Conservation (phyloP, 2,113 vertebrate species). For the Hemicordylus capensis region DNA sequence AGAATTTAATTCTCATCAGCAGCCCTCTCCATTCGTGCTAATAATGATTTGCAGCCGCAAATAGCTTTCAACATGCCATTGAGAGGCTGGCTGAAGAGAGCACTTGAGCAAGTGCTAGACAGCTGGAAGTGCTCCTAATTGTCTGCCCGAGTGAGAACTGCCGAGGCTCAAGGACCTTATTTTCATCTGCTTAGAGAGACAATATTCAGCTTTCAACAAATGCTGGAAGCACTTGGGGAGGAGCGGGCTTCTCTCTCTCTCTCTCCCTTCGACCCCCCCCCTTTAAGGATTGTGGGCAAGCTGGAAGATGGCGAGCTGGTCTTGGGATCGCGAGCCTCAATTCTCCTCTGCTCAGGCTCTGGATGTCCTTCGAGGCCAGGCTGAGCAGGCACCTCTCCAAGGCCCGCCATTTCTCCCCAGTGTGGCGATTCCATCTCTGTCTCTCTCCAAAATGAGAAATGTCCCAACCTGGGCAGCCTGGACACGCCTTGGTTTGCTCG, state of each 20-base stretch:
- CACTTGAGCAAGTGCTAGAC: constrained; percentile 91
- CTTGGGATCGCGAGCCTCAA: too few relatives aligned
- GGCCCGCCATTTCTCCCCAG: too few relatives aligned
- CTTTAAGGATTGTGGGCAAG: not conserved
- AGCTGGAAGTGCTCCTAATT: constrained; percentile 93
- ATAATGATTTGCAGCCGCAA: constrained; percentile 89
- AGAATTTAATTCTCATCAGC: constrained; percentile 89
- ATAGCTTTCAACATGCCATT: constrained; percentile 93
- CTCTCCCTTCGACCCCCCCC: not conserved
- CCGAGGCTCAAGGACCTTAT: constrained; percentile 86
- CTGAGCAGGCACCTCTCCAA: too few relatives aligned
- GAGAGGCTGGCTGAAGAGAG: constrained; percentile 85
- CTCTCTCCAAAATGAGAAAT: too few relatives aligned
- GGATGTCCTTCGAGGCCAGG: too few relatives aligned
- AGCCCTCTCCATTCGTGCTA: constrained; percentile 84
- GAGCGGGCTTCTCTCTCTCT: constrained; percentile 50
- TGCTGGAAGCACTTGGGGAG: constrained; percentile 63
- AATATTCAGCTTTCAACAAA: constrained; percentile 85
- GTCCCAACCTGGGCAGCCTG: too few relatives aligned
- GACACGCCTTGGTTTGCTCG: too few relatives aligned
- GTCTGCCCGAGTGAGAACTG: constrained; percentile 88
- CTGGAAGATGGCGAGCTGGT: too few relatives aligned
- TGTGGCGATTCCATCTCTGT: too few relatives aligned
- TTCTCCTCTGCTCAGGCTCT: too few relatives aligned
- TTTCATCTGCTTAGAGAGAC: constrained; percentile 90